Base-by-base conservation (phyloP, 2,888 invertebrate species). In the Adineta ricciae region DNA sequence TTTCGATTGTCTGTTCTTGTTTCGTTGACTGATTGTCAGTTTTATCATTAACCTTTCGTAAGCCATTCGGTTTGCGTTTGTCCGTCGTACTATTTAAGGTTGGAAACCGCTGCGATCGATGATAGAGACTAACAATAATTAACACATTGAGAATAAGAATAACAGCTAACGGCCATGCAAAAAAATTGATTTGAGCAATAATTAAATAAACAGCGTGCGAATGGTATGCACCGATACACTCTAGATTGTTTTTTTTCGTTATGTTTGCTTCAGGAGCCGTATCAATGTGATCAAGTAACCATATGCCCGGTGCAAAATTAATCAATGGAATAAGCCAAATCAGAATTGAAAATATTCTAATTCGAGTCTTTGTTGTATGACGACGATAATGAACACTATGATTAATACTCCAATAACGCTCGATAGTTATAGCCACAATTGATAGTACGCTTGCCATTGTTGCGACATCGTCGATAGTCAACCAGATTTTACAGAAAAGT, bases 371-470 rank as follows among this genome's bases (percentile, higher is more conserved):
- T 24, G 41, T 78, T 41, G 41, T 78, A 41, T 78, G 36, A n/a
- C 41, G 38, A 41, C 78, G 78, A 78, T 78, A 78, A 41, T 78
- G 78, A 41, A 41, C 41, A 78, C 41, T 41, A 78, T 78, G 78
- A 78, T 78, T 78, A 41, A 78, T 78, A 78, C 78, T 78, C 78
- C 78, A 78, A 78, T 41, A 78, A n/a, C 78, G 21, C 41, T 78
- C 78, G 9, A 78, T 78, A 78, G 78, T 78, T n/a, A 78, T 78
- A 24, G 78, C 78, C 1, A 78, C 78, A 5, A 78, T 78, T 11
- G 41, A 41, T 38, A 78, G n/a, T n/a, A 78, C 78, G 41, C 78
- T 78, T 3, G 78, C 78, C 38, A 41, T 38, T 7, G 78, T 78
- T 78, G 78, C 78, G 41, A 78, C 41, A 78, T 78, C 78, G n/a